Percentiles rank a stretch among this genome's conserved stretches.
Evolutionary conservation across 1,140 invertebrate species (phyloP).

Genomic region (Lepidotrigona ventralis): DNA sequence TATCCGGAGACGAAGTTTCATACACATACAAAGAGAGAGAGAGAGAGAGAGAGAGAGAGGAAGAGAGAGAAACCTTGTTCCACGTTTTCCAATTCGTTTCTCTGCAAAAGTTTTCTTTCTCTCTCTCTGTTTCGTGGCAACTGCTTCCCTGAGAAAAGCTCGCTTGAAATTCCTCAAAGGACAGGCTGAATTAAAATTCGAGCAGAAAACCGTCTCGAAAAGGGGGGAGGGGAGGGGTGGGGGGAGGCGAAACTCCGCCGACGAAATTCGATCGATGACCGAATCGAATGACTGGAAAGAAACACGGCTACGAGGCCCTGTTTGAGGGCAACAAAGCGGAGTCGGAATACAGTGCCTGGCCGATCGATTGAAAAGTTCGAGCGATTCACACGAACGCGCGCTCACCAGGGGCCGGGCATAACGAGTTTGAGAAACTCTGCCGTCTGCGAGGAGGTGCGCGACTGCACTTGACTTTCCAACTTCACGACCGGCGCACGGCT

Average conservation of each 20-base stretch:
- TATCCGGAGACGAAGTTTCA: neutral
- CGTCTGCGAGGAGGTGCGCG: conserved; percentile 57
- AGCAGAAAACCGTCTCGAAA: neutral
- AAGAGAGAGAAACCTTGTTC: neutral
- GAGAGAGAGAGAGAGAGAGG: no score
- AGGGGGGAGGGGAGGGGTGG: neutral
- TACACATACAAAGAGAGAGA: no score
- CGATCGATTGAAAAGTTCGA: conserved; percentile 44
- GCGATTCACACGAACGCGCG: conserved; percentile 14
- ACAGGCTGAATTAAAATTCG: conserved; percentile 6
- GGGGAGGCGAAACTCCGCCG: neutral
- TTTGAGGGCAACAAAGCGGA: neutral
- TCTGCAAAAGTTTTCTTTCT: neutral
- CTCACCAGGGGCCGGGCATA: neutral
- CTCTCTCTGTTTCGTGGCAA: neutral
- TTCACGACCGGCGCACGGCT: conserved; percentile 52
- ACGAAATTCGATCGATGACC: conserved; percentile 24
- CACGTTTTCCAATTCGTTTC: neutral
- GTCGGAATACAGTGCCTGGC: neutral
- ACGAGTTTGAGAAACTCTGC: conserved; percentile 64
- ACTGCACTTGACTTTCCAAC: conserved; percentile 66
- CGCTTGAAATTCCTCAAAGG: neutral
- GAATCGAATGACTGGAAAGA: conserved; percentile 5
- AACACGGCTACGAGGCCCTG: neutral
- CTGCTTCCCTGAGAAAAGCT: neutral